Evolutionary conservation across 2,113 vertebrate genomes (phyloP).

Genomic region (Coptodon rendalli): DNA sequence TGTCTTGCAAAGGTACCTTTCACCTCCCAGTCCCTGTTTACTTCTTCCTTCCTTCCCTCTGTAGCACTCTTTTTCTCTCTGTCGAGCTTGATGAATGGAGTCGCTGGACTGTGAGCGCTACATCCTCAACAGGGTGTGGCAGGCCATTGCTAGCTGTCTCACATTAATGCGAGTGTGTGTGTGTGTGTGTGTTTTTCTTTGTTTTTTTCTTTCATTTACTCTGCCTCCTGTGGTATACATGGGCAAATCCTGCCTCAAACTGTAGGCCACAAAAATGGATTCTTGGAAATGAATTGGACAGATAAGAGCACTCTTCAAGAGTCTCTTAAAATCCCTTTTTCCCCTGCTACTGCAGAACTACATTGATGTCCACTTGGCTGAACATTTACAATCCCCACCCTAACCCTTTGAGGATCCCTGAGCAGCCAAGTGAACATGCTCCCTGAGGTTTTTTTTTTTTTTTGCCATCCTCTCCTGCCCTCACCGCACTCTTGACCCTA

Average conservation of each 20-base stretch:
- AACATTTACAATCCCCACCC: slow-evolving; percentile 24
- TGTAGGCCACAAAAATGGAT: background rate
- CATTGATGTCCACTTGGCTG: slow-evolving; percentile 27
- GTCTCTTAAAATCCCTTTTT: slow-evolving; percentile 11
- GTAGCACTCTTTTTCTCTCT: slow-evolving; percentile 14
- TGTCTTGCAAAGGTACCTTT: slow-evolving; percentile 43
- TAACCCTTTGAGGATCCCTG: slow-evolving; percentile 8
- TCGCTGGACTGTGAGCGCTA: slow-evolving; percentile 61
- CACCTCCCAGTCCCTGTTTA: slow-evolving; percentile 57
- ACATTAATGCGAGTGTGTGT: background rate
- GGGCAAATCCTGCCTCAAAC: slow-evolving; percentile 5
- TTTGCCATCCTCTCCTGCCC: background rate
- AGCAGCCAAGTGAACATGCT: slow-evolving; percentile 14
- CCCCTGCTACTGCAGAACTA: background rate
- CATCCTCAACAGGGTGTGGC: slow-evolving; percentile 51
- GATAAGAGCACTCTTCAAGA: slow-evolving; percentile 2
- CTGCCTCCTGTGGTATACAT: background rate
- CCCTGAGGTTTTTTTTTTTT: background rate
- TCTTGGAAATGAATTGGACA: slow-evolving; percentile 2
- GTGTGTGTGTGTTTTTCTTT: background rate
- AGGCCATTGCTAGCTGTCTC: slow-evolving; percentile 34
- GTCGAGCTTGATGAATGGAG: slow-evolving; percentile 69
- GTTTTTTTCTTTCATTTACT: background rate
- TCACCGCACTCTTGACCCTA: background rate
- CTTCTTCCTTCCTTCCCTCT: slow-evolving; percentile 8